Conservation (phyloP, 1,140 invertebrate genomes). For the Idris sp. region DNA sequence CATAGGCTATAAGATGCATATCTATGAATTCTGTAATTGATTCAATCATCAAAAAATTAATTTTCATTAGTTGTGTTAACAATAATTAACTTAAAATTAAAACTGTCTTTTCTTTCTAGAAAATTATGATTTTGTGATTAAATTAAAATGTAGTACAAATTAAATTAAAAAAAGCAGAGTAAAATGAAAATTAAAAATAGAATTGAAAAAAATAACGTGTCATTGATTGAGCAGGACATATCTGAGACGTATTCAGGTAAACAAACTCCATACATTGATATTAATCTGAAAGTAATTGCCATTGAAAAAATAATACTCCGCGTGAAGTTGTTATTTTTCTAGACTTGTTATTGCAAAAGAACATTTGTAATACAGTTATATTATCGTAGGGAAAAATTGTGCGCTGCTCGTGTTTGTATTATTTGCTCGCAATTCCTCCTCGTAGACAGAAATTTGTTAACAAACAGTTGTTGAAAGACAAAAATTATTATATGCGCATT, state of each 20-base stretch:
- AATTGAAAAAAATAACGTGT: too few species aligned
- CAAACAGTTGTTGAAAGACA: too few species aligned
- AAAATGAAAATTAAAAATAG: conserved; percentile 2
- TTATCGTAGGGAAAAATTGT: conserved; percentile 28
- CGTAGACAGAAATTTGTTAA: too few species aligned
- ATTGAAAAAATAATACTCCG: conserved; percentile 39
- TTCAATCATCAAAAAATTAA: background rate
- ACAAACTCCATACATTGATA: conserved; percentile 34
- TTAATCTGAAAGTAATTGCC: conserved; percentile 41
- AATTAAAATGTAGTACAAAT: too few species aligned
- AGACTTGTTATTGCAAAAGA: conserved; percentile 44
- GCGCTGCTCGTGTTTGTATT: conserved; percentile 1
- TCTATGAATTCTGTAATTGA: background rate
- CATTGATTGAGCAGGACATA: too few species aligned
- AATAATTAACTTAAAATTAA: too few species aligned
- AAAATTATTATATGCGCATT: too few species aligned
- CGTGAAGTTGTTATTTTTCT: conserved; percentile 34
- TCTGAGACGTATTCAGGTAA: conserved; percentile 2
- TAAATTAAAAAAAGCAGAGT: too few species aligned
- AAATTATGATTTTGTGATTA: too few species aligned
- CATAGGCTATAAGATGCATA: background rate
- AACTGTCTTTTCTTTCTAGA: too few species aligned
- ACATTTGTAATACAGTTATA: conserved; percentile 46
- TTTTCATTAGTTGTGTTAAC: background rate
- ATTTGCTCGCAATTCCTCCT: conserved; percentile 15